A percentile compares a stretch with the other conserved stretches of the same genome.
Evolutionary conservation across 2,113 vertebrate genomes (phyloP).

Genomic region (Cranoglanis bouderius): DNA sequence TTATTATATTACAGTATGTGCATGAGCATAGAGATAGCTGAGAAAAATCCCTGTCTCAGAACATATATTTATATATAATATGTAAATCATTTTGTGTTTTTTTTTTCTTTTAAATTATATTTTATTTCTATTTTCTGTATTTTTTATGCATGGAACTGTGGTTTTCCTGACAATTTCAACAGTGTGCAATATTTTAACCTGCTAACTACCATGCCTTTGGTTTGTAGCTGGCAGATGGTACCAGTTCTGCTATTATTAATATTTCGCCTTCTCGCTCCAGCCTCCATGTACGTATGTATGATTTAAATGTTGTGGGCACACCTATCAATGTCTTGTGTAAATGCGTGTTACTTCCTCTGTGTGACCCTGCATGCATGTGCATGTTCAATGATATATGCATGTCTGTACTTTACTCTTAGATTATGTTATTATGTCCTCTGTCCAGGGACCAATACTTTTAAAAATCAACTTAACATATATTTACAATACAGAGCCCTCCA

Average conservation of each 20-base stretch:
- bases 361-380: slow-evolving; percentile 30
- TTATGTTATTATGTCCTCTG: background rate
- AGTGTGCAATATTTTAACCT: slow-evolving; percentile 28
- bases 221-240: slow-evolving; percentile 84
- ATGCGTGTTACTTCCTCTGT: background rate
- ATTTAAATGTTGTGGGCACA: slow-evolving; percentile 36
- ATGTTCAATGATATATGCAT: slow-evolving; percentile 15
- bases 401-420: background rate
- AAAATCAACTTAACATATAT: background rate
- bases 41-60: background rate
- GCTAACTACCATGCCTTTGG: slow-evolving; percentile 72
- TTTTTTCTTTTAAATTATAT: background rate
- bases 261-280: slow-evolving; percentile 77
- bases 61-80: background rate
- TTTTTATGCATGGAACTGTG: background rate
- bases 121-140: background rate
- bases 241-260: slow-evolving; percentile 87
- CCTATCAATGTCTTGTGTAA: background rate
- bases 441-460: background rate
- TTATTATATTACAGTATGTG: background rate
- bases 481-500: no score
- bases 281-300: slow-evolving; percentile 87
- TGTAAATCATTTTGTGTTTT: background rate
- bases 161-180: background rate
- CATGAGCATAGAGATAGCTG: background rate